These are phyloP conservation scores for Microcebus griseorufus DNA, from an alignment of 2,113 vertebrate species.

Conservation along the genomic window DNA sequence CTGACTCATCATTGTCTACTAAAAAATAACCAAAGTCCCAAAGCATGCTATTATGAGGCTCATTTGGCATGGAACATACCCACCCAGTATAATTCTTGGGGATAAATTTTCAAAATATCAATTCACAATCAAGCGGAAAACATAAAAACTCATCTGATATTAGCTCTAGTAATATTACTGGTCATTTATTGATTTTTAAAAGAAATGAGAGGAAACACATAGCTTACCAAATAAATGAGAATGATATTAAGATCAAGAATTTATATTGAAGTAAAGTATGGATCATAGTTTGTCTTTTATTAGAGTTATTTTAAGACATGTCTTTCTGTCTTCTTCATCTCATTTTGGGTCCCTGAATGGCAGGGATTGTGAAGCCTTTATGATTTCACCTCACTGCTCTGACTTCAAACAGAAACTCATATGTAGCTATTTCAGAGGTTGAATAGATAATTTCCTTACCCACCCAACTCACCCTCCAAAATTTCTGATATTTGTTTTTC, in stretches of 20 bases:
- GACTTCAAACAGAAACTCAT: background rate
- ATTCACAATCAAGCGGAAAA: slow-evolving; percentile 24
- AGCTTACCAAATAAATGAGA: background rate
- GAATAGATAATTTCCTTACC: background rate
- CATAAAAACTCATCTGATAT: background rate
- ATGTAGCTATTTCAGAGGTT: background rate
- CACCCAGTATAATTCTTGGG: background rate
- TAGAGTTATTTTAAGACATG: background rate
- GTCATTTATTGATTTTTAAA: background rate
- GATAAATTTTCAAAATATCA: slow-evolving; percentile 36
- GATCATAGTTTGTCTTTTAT: background rate
- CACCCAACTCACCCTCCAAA: background rate
- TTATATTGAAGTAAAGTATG: background rate
- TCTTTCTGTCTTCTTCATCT: background rate
- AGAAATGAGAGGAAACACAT: background rate
- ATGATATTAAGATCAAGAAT: background rate
- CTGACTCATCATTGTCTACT: slow-evolving; percentile 2
- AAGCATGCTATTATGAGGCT: background rate
- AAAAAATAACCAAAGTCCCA: slow-evolving; percentile 46
- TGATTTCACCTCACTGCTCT: background rate
- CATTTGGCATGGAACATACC: slow-evolving; percentile 25
- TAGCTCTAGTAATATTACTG: background rate
- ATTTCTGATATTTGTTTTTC: background rate
- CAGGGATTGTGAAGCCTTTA: background rate
- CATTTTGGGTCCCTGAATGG: background rate